Evolutionary conservation across 2,797 vertebrate genomes (phyloP), one percentile per base, ranked within the genome.

Genomic region (Esox masquinongy): DNA sequence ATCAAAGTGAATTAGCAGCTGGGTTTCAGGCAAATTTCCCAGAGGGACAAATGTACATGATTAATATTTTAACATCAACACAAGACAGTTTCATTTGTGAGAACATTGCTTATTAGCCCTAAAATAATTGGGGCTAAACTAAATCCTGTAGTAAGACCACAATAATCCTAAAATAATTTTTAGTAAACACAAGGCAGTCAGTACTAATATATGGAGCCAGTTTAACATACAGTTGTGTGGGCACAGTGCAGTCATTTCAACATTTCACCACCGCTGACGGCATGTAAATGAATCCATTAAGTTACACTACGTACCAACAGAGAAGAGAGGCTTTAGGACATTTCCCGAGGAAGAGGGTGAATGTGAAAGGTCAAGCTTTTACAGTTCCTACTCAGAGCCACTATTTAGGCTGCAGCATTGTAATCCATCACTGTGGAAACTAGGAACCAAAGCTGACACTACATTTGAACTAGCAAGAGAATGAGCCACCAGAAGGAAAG

Each of bases 361-460:
- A 64, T 24, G 26, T 64, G 14, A 64, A 64, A 64, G 61, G 26
- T 64, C 22, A 24, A 31, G 24, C 26, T 15, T 16, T 64, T 16
- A 15, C 14, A 2, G 61, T 4, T 31, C 61, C 11, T 15, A 29
- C 9, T 14, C 24, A 26, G 24, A 31, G 24, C 26, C 12, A 47
- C 78, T 76, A 80, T 85, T 85, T 78, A 82, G 75, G 73, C 14
- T 1, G 36, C 26, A 8, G 47, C 63, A 50, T 74, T 16, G 74
- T 76, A 82, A 84, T 84, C 80, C 74, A 86, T 86, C 83, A 82
- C 56, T 49, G 64, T 15, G 26, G 74, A 63, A n/a, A 74, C 76
- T 56, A 61, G 43, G 72, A 43, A 74, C 47, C 72, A 56, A 59
- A 72, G 77, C 56, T 15, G 61, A 56, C n/a, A 22, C 53, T 22